Evolutionary conservation across 1,140 invertebrate genomes (phyloP).

Genomic region (Goniozus legneri): DNA sequence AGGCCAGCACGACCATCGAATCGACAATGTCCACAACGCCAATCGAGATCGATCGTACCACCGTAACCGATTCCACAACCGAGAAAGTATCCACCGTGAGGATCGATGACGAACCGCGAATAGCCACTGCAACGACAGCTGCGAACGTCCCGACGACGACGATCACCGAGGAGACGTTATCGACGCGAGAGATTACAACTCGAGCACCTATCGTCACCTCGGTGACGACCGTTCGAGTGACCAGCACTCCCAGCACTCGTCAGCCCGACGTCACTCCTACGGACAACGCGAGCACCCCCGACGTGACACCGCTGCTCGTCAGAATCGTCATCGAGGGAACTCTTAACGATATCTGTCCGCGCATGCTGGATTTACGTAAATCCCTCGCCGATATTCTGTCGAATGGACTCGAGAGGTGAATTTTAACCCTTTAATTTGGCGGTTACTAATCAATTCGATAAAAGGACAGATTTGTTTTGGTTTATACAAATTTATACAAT

Average conservation of each 20-base stretch:
- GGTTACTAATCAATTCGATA: no score
- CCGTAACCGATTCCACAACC: not conserved
- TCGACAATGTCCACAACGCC: not conserved
- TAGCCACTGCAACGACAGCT: constrained; percentile 6
- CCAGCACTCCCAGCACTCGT: not conserved
- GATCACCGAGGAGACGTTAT: not conserved
- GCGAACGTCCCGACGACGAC: not conserved
- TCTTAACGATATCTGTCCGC: constrained; percentile 33
- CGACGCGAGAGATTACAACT: no score
- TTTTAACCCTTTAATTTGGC: no score
- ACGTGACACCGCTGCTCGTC: constrained; percentile 33
- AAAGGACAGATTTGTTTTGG: no score
- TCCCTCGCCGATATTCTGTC: constrained; percentile 33
- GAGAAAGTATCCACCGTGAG: not conserved
- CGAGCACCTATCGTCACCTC: not conserved
- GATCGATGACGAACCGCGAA: constrained; percentile 23
- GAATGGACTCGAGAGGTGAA: constrained; percentile 34
- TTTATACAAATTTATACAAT: no score
- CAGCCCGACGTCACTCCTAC: constrained; percentile 5
- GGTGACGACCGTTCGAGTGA: not conserved
- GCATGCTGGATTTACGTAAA: constrained; percentile 26
- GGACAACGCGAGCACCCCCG: constrained; percentile 11
- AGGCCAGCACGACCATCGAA: not conserved
- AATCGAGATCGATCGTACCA: not conserved
- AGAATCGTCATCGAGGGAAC: constrained; percentile 39